Base-by-base conservation (phyloP, 2,888 invertebrate species). In the Phengaris arion region DNA sequence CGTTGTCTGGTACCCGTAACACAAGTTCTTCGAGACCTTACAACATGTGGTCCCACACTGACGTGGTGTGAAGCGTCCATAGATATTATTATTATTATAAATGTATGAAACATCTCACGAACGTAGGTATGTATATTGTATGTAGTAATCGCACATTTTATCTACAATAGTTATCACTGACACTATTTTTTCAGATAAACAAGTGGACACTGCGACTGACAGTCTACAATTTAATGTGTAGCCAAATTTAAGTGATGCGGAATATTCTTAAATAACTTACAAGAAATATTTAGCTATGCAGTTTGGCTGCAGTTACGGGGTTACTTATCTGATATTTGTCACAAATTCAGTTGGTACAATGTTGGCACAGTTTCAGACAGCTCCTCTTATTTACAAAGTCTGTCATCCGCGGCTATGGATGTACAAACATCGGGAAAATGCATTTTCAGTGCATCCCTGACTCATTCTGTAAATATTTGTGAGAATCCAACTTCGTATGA, bases 401-500 rank as follows among this genome's bases (percentile, higher is more conserved):
- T 48, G 69, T 69, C 69, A 48, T 48, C 48, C 52, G 51, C 70
- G 15, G 48, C 22, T 22, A 52, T 46, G 69, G 69, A 22, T 70
- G 51, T 15, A 7, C n/a, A 70, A 70, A 70, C 70, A 70, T 70
- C 12, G 22, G 51, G 6, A 51, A 52, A 70, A 70, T 70, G 51
- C 52, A 70, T 70, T 70, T 52, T 52, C 70, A 70, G 70, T 70
- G 70, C 70, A 70, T 70, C 70, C 15, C 15, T 70, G 70, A 51
- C 52, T 51, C n/a, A 70, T 12, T 22, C 12, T 35, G 35, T 45
- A 64, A 64, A 64, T 64, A 64, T 64, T 64, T 64, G 35, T 64
- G 13, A 45, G 64, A 64, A 64, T 64, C 64, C 51, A 9, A 2
- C 6, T 64, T 64, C 64, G 22, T 35, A 35, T 64, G 7, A 35